phyloP scores from a whole-genome alignment of 2,797 vertebrate genomes.

The Orientallactaga sibirica region DNA sequence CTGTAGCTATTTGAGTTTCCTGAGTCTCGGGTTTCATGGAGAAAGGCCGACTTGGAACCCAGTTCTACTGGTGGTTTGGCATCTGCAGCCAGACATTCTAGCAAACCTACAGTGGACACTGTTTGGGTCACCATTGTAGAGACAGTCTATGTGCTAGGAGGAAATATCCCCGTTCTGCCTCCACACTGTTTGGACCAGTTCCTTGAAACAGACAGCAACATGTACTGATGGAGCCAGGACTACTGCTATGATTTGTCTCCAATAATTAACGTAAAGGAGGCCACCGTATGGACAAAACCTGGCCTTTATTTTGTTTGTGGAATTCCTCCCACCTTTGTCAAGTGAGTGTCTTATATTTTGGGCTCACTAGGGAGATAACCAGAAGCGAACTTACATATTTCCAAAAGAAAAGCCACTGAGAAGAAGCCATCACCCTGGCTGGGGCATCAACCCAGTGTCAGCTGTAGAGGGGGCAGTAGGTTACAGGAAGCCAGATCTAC shows the following conservation, averaged over 20 bases:
- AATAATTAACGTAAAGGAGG: constrained; percentile 33
- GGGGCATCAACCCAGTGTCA: constrained; percentile 3
- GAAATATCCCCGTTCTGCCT: neutral
- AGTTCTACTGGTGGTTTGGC: constrained; percentile 1
- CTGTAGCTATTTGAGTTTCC: constrained; percentile 36
- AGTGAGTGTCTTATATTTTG: neutral
- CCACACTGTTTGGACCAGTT: neutral
- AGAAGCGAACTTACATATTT: neutral
- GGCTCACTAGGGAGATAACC: neutral
- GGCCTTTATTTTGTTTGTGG: neutral
- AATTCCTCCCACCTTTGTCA: neutral
- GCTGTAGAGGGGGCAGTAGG: constrained; percentile 74
- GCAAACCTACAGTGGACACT: neutral
- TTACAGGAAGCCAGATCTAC: constrained; percentile 62
- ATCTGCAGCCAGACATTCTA: neutral
- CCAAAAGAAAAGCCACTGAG: neutral
- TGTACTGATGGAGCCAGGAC: neutral
- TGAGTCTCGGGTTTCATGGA: constrained; percentile 4
- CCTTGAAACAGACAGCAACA: neutral
- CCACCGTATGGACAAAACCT: neutral
- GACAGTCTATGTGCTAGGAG: neutral
- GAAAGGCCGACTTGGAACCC: constrained; percentile 38
- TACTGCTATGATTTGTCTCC: neutral
- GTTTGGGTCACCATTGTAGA: neutral
- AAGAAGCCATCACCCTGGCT: neutral